These are phyloP conservation scores for Sphaerodactylus townsendi DNA, from an alignment of 2,113 vertebrate species.

Conservation along the genomic window DNA sequence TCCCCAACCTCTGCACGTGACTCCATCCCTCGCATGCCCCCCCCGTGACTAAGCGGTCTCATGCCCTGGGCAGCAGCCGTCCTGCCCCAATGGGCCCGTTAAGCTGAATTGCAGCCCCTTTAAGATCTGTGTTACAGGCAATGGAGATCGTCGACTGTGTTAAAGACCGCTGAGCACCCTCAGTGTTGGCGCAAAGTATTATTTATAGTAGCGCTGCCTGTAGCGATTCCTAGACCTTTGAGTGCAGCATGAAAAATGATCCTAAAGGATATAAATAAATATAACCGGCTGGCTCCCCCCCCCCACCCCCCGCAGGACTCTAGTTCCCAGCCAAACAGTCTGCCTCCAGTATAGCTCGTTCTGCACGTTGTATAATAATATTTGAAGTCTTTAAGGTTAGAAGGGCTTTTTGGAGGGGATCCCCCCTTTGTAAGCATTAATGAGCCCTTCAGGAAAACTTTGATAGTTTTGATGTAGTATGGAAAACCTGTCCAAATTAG, in stretches of 20 bases:
- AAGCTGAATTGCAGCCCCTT: no score
- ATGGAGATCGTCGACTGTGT: not conserved
- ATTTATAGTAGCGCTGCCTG: conserved; percentile 19
- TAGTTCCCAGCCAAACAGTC: not conserved
- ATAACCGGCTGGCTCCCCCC: not conserved
- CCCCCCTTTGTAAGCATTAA: not conserved
- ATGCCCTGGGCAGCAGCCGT: no score
- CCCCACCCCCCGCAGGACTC: not conserved
- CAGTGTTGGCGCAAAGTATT: conserved; percentile 12
- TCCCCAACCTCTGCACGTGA: no score
- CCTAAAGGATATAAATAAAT: conserved; percentile 28
- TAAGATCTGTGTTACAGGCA: not conserved
- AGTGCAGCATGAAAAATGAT: conserved; percentile 23
- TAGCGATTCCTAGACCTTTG: not conserved
- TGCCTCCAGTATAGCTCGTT: not conserved
- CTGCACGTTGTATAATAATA: not conserved
- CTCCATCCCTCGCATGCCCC: no score
- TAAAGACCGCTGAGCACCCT: not conserved
- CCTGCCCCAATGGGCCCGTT: no score
- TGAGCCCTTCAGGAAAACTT: not conserved
- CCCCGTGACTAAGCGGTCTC: no score
- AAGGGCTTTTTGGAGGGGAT: no score
- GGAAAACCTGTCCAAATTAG: not conserved
- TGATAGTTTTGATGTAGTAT: not conserved
- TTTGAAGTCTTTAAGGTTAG: not conserved